Percentiles rank a stretch among this genome's conserved stretches.
Conservation (phyloP, 2,888 invertebrate genomes). For the Drosophila greeni region DNA sequence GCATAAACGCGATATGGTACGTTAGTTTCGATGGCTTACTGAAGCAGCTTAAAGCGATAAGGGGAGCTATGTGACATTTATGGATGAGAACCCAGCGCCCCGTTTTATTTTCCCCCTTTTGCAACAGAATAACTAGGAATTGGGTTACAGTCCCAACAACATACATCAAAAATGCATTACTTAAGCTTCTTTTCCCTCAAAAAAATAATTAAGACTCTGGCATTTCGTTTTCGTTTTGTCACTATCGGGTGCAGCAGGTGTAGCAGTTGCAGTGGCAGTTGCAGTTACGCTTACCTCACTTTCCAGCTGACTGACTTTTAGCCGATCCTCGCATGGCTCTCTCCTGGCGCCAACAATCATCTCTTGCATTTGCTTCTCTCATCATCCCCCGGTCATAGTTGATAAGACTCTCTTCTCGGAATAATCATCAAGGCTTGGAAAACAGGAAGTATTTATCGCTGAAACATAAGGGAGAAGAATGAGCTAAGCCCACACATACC, state of each 20-base stretch:
- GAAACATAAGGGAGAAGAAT: not conserved
- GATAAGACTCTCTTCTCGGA: conserved; percentile 14
- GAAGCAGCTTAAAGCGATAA: conserved; percentile 15
- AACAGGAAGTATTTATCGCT: conserved; percentile 23
- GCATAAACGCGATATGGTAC: conserved; percentile 49
- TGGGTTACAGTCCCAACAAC: conserved; percentile 1
- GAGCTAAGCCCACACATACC: not conserved
- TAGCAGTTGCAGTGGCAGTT: conserved; percentile 30
- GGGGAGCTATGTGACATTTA: conserved; percentile 20
- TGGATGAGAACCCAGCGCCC: conserved; percentile 13
- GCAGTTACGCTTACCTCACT: conserved; percentile 33
- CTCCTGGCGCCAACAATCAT: conserved; percentile 21
- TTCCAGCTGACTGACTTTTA: conserved; percentile 57
- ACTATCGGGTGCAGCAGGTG: conserved; percentile 61
- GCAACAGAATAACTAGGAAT: not conserved
- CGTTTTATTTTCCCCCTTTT: not conserved
- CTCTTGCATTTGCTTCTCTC: not conserved
- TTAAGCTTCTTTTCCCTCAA: conserved; percentile 9
- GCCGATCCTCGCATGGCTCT: conserved; percentile 35
- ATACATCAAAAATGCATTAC: not conserved
- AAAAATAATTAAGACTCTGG: conserved; percentile 1
- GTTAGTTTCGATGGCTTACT: conserved; percentile 33
- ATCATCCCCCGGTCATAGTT: conserved; percentile 13
- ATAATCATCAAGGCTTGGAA: conserved; percentile 2
- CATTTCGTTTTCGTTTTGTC: conserved; percentile 55